These are phyloP conservation scores for Sphaerodactylus townsendi DNA, from an alignment of 2,113 vertebrate genomes.

Conservation along the genomic window DNA sequence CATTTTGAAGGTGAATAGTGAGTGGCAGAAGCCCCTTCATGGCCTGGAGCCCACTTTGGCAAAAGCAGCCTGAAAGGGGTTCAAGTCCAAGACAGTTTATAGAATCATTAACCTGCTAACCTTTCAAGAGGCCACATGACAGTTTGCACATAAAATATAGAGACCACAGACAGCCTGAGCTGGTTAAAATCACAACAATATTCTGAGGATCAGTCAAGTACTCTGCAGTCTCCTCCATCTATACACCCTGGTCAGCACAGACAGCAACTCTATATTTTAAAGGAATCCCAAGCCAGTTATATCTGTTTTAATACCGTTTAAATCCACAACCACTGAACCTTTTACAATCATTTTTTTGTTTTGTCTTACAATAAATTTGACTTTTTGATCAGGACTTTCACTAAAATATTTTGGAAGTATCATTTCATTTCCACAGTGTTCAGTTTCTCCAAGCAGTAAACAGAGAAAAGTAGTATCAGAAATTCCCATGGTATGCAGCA, in stretches of 20 bases:
- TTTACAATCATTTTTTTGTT: no score
- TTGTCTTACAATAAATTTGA: not conserved
- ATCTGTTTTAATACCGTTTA: constrained; percentile 20
- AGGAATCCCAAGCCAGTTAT: constrained; percentile 10
- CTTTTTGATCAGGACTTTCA: not conserved
- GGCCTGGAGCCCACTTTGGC: not conserved
- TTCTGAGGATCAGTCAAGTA: not conserved
- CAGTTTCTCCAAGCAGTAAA: not conserved
- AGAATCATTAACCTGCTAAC: not conserved
- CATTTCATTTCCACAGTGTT: not conserved
- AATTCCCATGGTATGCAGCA: not conserved
- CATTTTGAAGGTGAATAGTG: not conserved
- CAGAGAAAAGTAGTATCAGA: not conserved
- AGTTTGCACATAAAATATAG: not conserved
- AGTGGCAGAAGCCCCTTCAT: not conserved
- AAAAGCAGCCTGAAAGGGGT: not conserved
- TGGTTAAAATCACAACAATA: not conserved
- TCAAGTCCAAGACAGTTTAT: no score
- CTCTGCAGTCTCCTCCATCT: constrained; percentile 4
- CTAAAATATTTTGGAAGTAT: not conserved
- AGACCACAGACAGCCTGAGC: not conserved
- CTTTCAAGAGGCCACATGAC: not conserved
- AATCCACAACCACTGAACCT: not conserved
- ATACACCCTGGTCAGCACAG: not conserved
- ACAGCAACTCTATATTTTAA: not conserved